Base-by-base conservation (phyloP, 1,140 invertebrate genomes). In the Papilio machaon region DNA sequence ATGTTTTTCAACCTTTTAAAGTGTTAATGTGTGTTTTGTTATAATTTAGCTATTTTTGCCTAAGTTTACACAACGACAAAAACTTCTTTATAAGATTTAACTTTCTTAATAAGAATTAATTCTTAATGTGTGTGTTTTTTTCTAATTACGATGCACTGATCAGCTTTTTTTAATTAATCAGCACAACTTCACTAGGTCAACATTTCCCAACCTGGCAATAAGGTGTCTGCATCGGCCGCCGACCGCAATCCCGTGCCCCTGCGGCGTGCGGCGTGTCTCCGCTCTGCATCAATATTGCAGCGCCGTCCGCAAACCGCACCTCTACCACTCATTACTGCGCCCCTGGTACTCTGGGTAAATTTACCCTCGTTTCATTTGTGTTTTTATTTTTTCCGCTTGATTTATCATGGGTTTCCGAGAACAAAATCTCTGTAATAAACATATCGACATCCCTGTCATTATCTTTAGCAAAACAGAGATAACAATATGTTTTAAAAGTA, bases 211-310 rank as follows among this genome's bases (percentile, higher is more conserved):
- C 30, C 64, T 70, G 30, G 30, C 23, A 70, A 15, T 70, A 70
- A 23, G 10, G 30, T 70, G 11, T 70, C 73, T 17, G 38, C 35
- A 30, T 74, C 74, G 11, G 74, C 19, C 74, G 19, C 13, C 64
- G 64, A 70, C 64, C 74, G 43, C 43, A 30, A 52, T 47, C 74
- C 43, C 46, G 5, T 23, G 15, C 43, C 15, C n/a, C n/a, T 43
- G 73, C 73, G 73, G 73, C 73, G 3, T 76, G 74, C 74, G 47
- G 74, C 30, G 64, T 70, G 23, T 15, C 73, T 30, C 35, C 35
- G n/a, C 47, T 10, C 30, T 54, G 47, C 74, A 52, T 76, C 74
- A 76, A 76, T 76, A 76, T 76, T 54, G 74, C 74, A 76, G n/a
- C 19, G 64, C n/a, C 19, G 38, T 46, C 46, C 73, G n/a, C 19